Conservation (phyloP, 2,113 vertebrate genomes). For the Bothrops jararaca region DNA sequence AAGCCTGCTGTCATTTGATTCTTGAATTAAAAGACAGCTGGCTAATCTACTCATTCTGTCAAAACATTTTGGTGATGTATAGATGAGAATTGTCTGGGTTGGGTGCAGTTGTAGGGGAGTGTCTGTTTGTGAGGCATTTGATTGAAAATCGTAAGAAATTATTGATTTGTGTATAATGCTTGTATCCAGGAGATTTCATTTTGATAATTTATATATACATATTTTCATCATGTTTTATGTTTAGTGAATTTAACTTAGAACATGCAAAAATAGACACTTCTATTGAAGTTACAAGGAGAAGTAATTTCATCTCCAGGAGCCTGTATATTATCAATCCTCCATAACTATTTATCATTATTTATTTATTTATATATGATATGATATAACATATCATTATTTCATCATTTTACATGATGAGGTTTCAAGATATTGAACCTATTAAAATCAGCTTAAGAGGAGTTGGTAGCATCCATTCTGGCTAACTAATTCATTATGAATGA, state of each 20-base stretch:
- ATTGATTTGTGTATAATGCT: not conserved
- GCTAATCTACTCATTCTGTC: not conserved
- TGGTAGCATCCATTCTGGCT: not conserved
- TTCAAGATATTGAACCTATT: conserved; percentile 50
- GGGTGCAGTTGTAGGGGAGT: not conserved
- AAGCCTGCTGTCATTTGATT: not conserved
- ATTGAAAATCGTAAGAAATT: not conserved
- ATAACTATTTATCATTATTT: conserved; percentile 45
- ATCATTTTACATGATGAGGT: conserved; percentile 55
- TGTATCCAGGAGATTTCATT: not conserved
- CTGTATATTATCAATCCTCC: conserved; percentile 64
- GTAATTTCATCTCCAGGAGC: conserved; percentile 59
- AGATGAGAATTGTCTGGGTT: not conserved
- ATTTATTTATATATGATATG: too few relatives aligned
- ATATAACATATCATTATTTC: conserved; percentile 57
- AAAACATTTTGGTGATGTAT: not conserved
- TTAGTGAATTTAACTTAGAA: conserved; percentile 28
- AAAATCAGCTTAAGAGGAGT: conserved; percentile 36
- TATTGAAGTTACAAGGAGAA: conserved; percentile 49
- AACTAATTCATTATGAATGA: not conserved
- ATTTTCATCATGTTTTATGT: not conserved
- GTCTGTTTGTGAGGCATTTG: not conserved
- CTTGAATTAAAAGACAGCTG: not conserved
- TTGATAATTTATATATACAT: not conserved
- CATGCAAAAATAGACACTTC: conserved; percentile 13